Evolutionary conservation across 2,888 invertebrate genomes (phyloP), one percentile per base, ranked within the genome.

Genomic region (Punctoribates punctum): DNA sequence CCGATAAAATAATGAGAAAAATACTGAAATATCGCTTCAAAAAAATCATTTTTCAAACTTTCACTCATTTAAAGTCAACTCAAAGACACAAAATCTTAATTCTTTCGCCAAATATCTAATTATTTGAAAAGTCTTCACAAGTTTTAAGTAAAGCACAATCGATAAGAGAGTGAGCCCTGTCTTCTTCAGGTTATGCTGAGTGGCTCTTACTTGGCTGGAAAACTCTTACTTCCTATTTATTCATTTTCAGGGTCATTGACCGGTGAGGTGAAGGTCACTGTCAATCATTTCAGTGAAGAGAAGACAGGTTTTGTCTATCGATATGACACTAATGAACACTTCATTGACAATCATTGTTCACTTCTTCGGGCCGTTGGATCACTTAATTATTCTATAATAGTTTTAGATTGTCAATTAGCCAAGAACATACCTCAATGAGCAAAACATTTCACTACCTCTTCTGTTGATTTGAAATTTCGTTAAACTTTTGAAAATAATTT

Each of bases 221-320:
- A 62, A 65, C 65, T 65, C 38, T 65, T 65, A 65, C 65, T 65
- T 65, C 65, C 65, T 65, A 65, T 65, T 65, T 65, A 65, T 65
- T 65, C 60, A 4, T 65, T n/a, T 65, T 29, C 8, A 11, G 29
- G 54, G 73, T 73, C 73, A 73, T 25, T 73, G n/a, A 73, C 73
- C 73, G 46, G 48, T 73, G 29, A 73, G 73, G 48, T 46, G 51
- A 73, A 73, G 73, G 73, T 46, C 54, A 54, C 5, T 42, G 23
- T 60, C 25, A 27, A 62, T 62, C 1, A 27, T 15, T 62, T 3
- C 20, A 51, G n/a, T 51, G n/a, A 42, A 42, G 42, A 11, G 42
- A 42, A 42, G 42, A 42, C 42, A 42, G 42, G 42, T 42, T 42
- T 42, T 42, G 9, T 42, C 11, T 42, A 5, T 42, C 11, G 42